Base-by-base conservation (phyloP, 2,797 vertebrate genomes). In the Gouania willdenowi region DNA sequence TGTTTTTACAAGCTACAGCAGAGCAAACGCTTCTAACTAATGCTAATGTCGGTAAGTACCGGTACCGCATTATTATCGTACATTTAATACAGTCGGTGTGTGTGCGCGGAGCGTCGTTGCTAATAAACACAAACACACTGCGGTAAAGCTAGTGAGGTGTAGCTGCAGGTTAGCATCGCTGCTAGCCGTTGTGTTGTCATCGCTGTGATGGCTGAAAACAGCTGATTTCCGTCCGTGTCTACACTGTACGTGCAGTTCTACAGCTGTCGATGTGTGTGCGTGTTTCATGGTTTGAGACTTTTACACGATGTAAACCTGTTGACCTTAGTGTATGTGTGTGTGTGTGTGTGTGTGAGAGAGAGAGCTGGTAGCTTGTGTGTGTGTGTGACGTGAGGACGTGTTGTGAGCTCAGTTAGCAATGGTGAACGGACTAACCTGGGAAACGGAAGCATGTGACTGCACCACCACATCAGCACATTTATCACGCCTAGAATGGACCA, bases 371-470 rank as follows among this genome's bases (percentile, higher is more conserved):
- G 38, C 17, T 12, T 51, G 29, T 20, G 48, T 60, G 62, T 66
- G 60, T 49, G 54, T 48, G 23, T 29, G 14, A 49, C 46, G 53
- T 74, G 78, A 61, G 66, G 81, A 86, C 83, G 83, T 86, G 83
- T 74, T 66, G 60, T 54, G 62, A 22, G 71, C 61, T 14, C 60
- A 64, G 59, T 29, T 41, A 76, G 83, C 73, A 83, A 84, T 84
- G 81, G 80, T 72, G 81, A 75, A 66, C 47, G 73, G 59, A 71
- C 69, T 27, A 30, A 23, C 21, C 2, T 48, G 34, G 78, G 75
- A 62, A 71, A 51, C 47, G 21, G 57, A 60, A 40, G 65, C 39
- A 35, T 7, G 16, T 42, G 21, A 49, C 50, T 50, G 22, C 38
- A 24, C 21, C 30, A 14, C 17, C 3, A 3, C 32, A 26, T 22